Evolutionary conservation across 2,888 invertebrate species (phyloP).

Genomic region (Macaria liturata): DNA sequence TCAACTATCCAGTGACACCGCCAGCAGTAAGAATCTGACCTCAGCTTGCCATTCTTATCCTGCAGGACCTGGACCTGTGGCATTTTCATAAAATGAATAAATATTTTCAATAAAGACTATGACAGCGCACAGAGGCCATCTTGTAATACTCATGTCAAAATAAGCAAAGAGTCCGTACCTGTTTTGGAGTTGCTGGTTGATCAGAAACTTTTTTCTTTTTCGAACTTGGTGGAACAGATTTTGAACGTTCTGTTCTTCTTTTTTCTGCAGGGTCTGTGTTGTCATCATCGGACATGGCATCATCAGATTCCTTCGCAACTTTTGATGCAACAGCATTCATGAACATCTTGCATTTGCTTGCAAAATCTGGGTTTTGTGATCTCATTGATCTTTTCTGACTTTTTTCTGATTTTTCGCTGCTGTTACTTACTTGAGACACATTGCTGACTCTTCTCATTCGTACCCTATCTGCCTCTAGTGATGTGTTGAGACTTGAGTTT

Average conservation of each 20-base stretch:
- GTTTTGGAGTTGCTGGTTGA: constrained; percentile 33
- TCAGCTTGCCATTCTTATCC: constrained; percentile 48
- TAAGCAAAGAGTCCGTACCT: constrained; percentile 20
- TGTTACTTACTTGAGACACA: constrained; percentile 63
- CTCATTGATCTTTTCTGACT: constrained; percentile 80
- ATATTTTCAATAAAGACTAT: not conserved
- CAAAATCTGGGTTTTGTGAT: constrained; percentile 86
- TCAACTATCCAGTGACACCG: constrained; percentile 91
- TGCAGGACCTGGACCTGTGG: constrained; percentile 28
- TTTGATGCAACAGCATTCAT: constrained; percentile 79
- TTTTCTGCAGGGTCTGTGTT: constrained; percentile 39
- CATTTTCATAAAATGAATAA: no score
- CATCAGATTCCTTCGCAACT: constrained; percentile 52
- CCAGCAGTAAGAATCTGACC: constrained; percentile 94
- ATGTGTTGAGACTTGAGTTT: constrained; percentile 67
- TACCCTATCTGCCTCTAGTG: constrained; percentile 62
- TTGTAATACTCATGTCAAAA: constrained; percentile 34
- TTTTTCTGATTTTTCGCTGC: constrained; percentile 69
- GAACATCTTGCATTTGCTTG: constrained; percentile 84
- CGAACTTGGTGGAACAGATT: constrained; percentile 38
- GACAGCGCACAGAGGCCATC: constrained; percentile 39
- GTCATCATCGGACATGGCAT: constrained; percentile 51
- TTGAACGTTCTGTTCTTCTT: constrained; percentile 39
- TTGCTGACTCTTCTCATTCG: constrained; percentile 60
- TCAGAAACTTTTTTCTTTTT: constrained; percentile 46